These are phyloP conservation scores for Ptyas mucosa DNA, from an alignment of 2,113 vertebrate genomes.

Conservation along the genomic window DNA sequence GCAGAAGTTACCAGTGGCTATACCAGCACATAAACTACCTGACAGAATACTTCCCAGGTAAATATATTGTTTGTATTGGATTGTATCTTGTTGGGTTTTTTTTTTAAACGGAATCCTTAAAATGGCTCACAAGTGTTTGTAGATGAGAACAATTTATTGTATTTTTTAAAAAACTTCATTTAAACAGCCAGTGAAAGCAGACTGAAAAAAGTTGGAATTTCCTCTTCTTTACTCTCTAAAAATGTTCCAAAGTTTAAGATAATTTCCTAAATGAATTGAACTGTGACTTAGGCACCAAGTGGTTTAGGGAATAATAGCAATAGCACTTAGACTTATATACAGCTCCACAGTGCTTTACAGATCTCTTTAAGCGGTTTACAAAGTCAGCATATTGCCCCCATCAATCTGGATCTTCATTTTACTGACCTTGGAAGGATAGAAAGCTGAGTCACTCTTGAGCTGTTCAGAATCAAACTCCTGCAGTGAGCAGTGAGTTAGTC, in stretches of 20 bases:
- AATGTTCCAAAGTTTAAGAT: neutral
- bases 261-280: neutral
- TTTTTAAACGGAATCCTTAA: neutral
- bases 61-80: neutral
- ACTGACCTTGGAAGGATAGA: too few relatives aligned
- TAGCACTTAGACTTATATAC: too few relatives aligned
- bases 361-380: too few relatives aligned
- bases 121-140: neutral
- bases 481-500: too few relatives aligned
- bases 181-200: neutral
- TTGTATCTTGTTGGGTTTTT: neutral
- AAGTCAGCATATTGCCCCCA: too few relatives aligned
- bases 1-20: constrained; percentile 94
- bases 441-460: too few relatives aligned
- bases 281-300: neutral
- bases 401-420: too few relatives aligned
- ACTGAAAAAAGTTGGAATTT: neutral
- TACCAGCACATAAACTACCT: constrained; percentile 95
- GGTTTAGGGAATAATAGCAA: too few relatives aligned
- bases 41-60: constrained; percentile 97
- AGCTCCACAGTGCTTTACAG: too few relatives aligned
- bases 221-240: neutral
- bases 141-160: neutral
- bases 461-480: too few relatives aligned
- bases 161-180: neutral